Conservation (phyloP, 1,140 invertebrate species). For the Oreohelix idahoensis region DNA sequence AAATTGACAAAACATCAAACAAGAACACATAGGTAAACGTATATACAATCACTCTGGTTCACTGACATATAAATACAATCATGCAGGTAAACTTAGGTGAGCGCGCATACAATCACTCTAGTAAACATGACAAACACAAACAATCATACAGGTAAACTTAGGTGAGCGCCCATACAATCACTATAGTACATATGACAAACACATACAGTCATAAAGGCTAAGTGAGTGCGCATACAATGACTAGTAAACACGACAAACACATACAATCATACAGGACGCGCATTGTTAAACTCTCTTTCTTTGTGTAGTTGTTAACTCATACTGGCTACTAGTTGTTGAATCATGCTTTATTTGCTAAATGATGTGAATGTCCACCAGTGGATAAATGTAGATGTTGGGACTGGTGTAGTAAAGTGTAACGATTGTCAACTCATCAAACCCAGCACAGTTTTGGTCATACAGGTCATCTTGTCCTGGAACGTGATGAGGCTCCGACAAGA, state of each 20-base stretch:
- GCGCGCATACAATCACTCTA: constrained; percentile 1
- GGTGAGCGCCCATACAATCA: neutral
- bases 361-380: no score
- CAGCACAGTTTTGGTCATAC: no score
- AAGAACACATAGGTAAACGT: neutral
- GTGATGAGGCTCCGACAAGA: no score
- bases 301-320: no score
- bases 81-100: neutral
- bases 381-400: no score
- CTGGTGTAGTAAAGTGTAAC: no score
- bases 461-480: no score
- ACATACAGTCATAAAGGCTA: constrained; percentile 9
- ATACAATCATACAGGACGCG: neutral
- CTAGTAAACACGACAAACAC: neutral
- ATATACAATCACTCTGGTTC: neutral
- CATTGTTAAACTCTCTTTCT: neutral
- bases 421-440: no score
- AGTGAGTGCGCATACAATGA: no score
- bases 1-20: neutral
- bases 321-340: no score
- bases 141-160: constrained; percentile 1
- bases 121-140: neutral
- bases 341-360: no score
- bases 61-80: neutral
- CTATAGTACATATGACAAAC: neutral